Evolutionary conservation across 2,888 invertebrate genomes (phyloP).

Genomic region (Plagodis pulveraria): DNA sequence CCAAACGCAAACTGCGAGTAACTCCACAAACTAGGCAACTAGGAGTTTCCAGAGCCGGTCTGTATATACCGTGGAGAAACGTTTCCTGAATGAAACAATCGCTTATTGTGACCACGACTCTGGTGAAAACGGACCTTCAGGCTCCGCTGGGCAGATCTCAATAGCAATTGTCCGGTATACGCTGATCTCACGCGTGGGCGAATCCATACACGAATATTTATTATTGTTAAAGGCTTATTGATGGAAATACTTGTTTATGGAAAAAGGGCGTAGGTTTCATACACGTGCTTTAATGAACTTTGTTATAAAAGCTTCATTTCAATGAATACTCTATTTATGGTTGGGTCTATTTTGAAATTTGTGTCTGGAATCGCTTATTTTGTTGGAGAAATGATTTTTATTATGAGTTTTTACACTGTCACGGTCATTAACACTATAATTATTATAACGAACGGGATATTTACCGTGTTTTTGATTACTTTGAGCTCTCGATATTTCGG

Average conservation of each 20-base stretch:
- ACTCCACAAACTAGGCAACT: conserved; percentile 38
- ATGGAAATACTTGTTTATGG: conserved; percentile 14
- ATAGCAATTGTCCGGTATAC: conserved; percentile 69
- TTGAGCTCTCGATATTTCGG: no score
- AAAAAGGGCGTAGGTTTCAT: conserved; percentile 6
- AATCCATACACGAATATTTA: conserved; percentile 27
- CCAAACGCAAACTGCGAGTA: neutral
- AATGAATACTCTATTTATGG: conserved; percentile 7
- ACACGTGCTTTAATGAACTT: conserved; percentile 6
- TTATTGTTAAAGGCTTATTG: conserved; percentile 21
- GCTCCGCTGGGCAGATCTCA: conserved; percentile 73
- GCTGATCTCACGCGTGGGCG: conserved; percentile 49
- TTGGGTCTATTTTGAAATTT: neutral
- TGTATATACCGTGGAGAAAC: conserved; percentile 68
- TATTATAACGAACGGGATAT: no score
- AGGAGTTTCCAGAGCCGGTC: conserved; percentile 56
- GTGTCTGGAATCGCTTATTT: neutral
- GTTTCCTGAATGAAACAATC: conserved; percentile 79
- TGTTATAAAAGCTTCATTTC: conserved; percentile 5
- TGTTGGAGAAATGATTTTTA: no score
- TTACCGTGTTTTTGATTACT: no score
- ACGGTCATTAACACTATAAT: no score
- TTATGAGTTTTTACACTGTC: no score
- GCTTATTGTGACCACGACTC: conserved; percentile 61
- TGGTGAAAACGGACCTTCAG: conserved; percentile 80